Evolutionary conservation across 2,797 vertebrate species (phyloP).

Genomic region (Furcifer pardalis): DNA sequence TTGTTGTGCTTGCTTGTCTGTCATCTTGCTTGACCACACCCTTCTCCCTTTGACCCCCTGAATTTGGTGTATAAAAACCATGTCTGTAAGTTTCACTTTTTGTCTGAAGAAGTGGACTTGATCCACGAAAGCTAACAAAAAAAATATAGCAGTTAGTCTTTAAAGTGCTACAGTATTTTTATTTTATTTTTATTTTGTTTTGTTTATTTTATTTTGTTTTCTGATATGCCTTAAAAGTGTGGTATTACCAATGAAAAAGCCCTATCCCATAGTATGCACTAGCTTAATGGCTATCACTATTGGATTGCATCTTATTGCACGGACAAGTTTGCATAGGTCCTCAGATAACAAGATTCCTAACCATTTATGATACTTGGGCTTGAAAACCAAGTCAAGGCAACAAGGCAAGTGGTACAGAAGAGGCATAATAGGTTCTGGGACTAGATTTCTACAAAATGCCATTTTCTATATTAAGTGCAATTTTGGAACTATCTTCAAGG

Average conservation of each 20-base stretch:
- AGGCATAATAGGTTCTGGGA: neutral
- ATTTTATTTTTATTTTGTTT: too few relatives aligned
- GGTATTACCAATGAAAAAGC: neutral
- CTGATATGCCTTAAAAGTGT: too few relatives aligned
- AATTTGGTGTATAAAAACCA: too few relatives aligned
- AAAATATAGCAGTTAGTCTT: too few relatives aligned
- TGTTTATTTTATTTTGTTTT: too few relatives aligned
- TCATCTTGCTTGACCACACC: too few relatives aligned
- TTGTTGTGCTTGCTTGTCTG: too few relatives aligned
- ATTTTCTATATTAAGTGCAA: neutral
- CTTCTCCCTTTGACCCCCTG: too few relatives aligned
- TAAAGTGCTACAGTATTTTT: too few relatives aligned
- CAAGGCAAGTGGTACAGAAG: neutral
- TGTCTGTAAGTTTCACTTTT: too few relatives aligned
- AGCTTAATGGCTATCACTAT: neutral
- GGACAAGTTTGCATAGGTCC: neutral
- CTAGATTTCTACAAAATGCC: neutral
- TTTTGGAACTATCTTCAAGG: neutral
- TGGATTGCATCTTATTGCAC: neutral
- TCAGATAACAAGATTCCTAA: neutral
- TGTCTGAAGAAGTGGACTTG: too few relatives aligned
- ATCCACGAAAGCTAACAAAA: too few relatives aligned
- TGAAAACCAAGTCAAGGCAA: neutral
- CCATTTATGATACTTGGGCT: neutral
- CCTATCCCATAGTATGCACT: neutral